Conservation (phyloP, 2,113 vertebrate species). For the Ceratotherium simum region DNA sequence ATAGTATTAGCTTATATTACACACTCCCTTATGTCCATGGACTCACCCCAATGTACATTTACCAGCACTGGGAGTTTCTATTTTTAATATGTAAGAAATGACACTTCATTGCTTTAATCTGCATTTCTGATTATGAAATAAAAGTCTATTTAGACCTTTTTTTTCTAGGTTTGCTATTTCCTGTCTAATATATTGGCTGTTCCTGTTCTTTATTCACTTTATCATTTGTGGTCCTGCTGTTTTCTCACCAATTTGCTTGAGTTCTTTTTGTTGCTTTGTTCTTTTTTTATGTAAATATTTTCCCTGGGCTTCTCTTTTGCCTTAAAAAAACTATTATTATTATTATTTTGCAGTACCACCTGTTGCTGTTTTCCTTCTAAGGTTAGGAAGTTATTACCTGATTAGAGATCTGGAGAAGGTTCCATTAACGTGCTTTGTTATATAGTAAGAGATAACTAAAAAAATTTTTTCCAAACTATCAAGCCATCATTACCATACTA, state of each 20-base stretch:
- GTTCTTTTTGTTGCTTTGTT: neutral
- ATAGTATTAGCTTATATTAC: neutral
- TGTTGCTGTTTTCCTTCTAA: constrained; percentile 15
- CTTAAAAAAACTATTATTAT: neutral
- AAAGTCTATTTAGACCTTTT: neutral
- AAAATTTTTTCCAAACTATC: neutral
- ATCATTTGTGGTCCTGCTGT: neutral
- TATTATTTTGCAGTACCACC: neutral
- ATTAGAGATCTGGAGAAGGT: neutral
- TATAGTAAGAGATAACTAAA: neutral
- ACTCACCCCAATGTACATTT: neutral
- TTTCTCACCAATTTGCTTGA: constrained; percentile 23
- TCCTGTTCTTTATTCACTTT: constrained; percentile 19
- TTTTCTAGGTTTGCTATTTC: neutral
- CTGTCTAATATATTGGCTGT: neutral
- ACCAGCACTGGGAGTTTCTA: neutral
- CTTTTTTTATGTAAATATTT: neutral
- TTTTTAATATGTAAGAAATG: neutral
- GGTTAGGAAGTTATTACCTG: neutral
- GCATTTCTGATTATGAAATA: neutral
- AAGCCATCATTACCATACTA: neutral
- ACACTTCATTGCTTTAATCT: neutral
- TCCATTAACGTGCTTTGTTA: neutral
- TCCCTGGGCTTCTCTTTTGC: neutral
- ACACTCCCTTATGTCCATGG: neutral